phyloP scores from a whole-genome alignment of 1,140 invertebrate species.

The Brachionus calyciflorus region DNA sequence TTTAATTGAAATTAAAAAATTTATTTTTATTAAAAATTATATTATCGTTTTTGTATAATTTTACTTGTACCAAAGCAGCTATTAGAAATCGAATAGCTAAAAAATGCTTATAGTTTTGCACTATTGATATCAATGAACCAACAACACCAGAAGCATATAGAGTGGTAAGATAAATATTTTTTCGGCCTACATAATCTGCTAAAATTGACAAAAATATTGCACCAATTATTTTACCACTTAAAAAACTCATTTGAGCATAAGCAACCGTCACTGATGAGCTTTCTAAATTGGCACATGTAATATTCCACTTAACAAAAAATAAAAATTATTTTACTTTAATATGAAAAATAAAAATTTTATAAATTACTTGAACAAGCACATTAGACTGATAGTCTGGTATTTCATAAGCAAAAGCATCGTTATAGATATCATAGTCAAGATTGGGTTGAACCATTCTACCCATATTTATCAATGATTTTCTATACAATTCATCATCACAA shows the following conservation, averaged over 20 bases:
- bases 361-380: conserved; percentile 12
- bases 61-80: conserved; percentile 19
- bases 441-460: not conserved
- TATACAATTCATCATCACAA: conserved; percentile 29
- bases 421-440: not conserved
- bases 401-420: not conserved
- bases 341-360: not conserved
- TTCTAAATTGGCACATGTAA: conserved; percentile 15
- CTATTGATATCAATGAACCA: conserved; percentile 37
- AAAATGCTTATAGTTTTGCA: conserved; percentile 12
- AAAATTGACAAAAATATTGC: conserved; percentile 40
- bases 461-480: conserved; percentile 17
- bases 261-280: conserved; percentile 23
- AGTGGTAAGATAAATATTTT: conserved; percentile 25
- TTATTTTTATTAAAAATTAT: not conserved
- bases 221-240: conserved; percentile 44
- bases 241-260: conserved; percentile 45
- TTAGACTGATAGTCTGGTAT: conserved; percentile 11
- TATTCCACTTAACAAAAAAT: conserved; percentile 19
- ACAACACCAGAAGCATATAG: conserved; percentile 16
- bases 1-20: not conserved
- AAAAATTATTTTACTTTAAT: not conserved
- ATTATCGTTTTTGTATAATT: not conserved
- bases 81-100: conserved; percentile 12
- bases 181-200: conserved; percentile 32